A percentile compares a stretch with the other conserved stretches of the same genome.
Evolutionary conservation across 1,140 invertebrate genomes (phyloP).

Genomic region (Alviniconcha marisindica): DNA sequence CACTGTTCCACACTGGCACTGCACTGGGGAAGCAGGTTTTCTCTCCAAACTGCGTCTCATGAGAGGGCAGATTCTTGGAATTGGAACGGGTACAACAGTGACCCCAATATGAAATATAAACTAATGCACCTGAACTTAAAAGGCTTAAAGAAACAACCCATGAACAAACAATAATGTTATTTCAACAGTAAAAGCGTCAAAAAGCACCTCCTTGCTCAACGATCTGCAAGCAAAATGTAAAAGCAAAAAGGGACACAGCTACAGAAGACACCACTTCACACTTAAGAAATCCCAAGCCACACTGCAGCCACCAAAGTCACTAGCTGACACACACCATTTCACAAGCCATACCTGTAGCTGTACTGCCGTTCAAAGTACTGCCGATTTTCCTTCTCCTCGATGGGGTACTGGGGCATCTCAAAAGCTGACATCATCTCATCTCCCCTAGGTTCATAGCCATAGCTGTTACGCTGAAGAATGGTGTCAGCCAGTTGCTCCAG

Average conservation of each 20-base stretch:
- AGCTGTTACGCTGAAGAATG: slow-evolving; percentile 50
- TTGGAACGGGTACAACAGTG: too few species aligned
- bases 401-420: slow-evolving; percentile 97
- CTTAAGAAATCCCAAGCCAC: too few species aligned
- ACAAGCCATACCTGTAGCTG: slow-evolving; percentile 76
- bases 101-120: too few species aligned
- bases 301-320: not conserved
- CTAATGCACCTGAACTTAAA: too few species aligned
- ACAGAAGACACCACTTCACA: not conserved
- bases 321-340: not conserved
- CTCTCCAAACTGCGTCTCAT: too few species aligned
- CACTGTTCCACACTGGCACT: too few species aligned
- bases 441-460: slow-evolving; percentile 28
- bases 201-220: too few species aligned
- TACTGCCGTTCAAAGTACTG: slow-evolving; percentile 93
- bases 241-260: not conserved
- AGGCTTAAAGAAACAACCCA: not conserved
- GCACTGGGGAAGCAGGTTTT: too few species aligned
- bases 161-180: not conserved
- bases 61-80: too few species aligned
- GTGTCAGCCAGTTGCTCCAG: slow-evolving; percentile 63
- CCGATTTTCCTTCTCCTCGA: slow-evolving; percentile 97
- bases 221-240: not conserved
- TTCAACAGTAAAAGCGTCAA: not conserved
- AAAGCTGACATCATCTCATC: slow-evolving; percentile 79